These are phyloP conservation scores for Pharmacophagus antenor DNA, from an alignment of 2,888 invertebrate species.

Conservation along the genomic window DNA sequence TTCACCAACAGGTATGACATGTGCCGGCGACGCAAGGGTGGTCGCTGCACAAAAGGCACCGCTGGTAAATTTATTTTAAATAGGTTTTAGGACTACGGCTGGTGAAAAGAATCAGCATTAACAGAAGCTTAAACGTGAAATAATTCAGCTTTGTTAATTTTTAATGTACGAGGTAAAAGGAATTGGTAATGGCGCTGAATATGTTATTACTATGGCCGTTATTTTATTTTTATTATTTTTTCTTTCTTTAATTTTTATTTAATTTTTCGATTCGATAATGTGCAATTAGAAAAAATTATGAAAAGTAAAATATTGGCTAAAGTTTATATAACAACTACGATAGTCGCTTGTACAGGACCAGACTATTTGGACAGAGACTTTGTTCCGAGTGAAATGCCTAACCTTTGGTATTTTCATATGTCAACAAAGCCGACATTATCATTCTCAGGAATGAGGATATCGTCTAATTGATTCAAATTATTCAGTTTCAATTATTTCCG, in stretches of 20 bases:
- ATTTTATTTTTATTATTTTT: conserved; percentile 31
- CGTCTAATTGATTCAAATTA: conserved; percentile 42
- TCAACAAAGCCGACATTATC: conserved; percentile 29
- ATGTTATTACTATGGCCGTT: conserved; percentile 43
- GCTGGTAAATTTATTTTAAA: conserved; percentile 89
- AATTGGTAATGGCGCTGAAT: conserved; percentile 80
- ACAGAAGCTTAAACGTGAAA: conserved; percentile 72
- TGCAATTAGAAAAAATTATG: conserved; percentile 9
- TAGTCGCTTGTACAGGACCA: conserved; percentile 26
- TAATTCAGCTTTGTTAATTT: conserved; percentile 72
- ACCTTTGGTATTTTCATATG: conserved; percentile 26
- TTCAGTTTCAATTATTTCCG: conserved; percentile 78
- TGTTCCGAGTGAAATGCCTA: conserved; percentile 29
- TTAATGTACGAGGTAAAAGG: conserved; percentile 74
- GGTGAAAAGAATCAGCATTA: conserved; percentile 69
- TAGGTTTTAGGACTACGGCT: conserved; percentile 54
- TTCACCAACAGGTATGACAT: conserved; percentile 94
- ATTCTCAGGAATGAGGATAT: conserved; percentile 34
- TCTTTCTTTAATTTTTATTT: not conserved
- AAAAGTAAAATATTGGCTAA: conserved; percentile 34
- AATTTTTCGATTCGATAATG: not conserved
- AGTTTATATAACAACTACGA: conserved; percentile 32
- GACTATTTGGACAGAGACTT: conserved; percentile 29
- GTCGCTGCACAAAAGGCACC: conserved; percentile 98
- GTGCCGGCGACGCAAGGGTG: conserved; percentile 97